Evolutionary conservation across 2,888 invertebrate species (phyloP).

Genomic region (Drosophila nr. perissopoda): DNA sequence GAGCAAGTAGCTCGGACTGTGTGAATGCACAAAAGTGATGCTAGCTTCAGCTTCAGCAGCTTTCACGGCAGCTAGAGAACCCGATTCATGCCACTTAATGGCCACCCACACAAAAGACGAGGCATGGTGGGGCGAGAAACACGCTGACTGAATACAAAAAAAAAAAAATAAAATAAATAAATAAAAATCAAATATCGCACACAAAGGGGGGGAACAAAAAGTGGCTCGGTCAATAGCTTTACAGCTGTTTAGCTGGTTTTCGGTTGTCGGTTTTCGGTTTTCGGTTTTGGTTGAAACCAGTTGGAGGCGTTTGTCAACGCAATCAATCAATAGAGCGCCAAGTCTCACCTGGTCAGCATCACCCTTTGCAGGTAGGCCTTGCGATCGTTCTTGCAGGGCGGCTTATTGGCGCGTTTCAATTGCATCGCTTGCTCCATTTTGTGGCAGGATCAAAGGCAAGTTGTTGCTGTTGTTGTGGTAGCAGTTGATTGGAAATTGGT

Average conservation of each 20-base stretch:
- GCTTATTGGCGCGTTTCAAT: constrained; percentile 79
- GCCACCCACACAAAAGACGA: constrained; percentile 41
- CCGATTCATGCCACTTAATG: constrained; percentile 26
- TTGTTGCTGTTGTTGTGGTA: background rate
- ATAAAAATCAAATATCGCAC: constrained; percentile 1
- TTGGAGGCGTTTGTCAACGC: constrained; percentile 54
- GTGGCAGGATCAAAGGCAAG: constrained; percentile 31
- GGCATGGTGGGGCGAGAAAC: constrained; percentile 20
- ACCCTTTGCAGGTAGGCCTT: constrained; percentile 84
- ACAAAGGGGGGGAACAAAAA: constrained; percentile 33
- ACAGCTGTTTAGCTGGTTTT: constrained; percentile 73
- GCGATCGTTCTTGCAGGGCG: constrained; percentile 85
- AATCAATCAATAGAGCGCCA: constrained; percentile 54
- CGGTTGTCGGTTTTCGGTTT: constrained; percentile 60
- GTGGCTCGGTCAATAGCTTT: constrained; percentile 76
- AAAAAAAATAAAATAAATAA: constrained; percentile 20
- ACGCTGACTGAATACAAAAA: constrained; percentile 28
- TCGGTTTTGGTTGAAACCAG: constrained; percentile 50
- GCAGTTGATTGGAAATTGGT: background rate
- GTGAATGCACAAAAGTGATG: background rate
- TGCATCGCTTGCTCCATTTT: constrained; percentile 81
- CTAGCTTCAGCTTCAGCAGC: constrained; percentile 5
- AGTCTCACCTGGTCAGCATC: constrained; percentile 84
- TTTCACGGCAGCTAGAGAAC: constrained; percentile 47
- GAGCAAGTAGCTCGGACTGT: constrained; percentile 10